Percentiles rank a stretch among this genome's conserved stretches.
Evolutionary conservation across 2,797 vertebrate species (phyloP).

Genomic region (Calcarius lapponicus): DNA sequence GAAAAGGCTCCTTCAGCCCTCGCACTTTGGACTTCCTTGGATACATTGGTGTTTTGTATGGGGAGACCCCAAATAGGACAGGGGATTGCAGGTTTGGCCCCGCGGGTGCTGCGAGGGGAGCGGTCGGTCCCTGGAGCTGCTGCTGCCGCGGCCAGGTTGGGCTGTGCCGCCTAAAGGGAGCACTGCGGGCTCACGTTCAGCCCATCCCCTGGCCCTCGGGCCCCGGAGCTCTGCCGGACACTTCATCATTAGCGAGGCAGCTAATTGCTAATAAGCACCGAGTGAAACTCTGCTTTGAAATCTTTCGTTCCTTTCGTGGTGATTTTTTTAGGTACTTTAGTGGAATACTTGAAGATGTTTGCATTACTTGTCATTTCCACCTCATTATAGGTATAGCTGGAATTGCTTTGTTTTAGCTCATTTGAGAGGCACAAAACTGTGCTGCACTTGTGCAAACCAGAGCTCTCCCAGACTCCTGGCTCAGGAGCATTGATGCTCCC

Average conservation of each 20-base stretch:
- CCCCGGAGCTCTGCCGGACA: neutral
- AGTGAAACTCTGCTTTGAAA: neutral
- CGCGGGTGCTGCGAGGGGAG: fast-evolving
- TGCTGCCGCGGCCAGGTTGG: fast-evolving
- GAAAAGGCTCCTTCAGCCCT: neutral
- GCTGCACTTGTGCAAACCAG: neutral
- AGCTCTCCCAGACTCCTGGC: neutral
- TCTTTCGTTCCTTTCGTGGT: neutral
- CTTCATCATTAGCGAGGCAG: fast-evolving
- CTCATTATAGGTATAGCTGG: neutral
- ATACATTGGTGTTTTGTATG: fast-evolving
- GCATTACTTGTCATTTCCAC: neutral
- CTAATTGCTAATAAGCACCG: neutral
- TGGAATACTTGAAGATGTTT: neutral
- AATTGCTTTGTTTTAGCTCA: neutral
- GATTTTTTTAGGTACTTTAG: neutral
- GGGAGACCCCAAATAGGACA: neutral
- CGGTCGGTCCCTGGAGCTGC: neutral
- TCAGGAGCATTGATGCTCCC: neutral
- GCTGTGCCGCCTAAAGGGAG: neutral
- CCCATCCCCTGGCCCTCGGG: neutral
- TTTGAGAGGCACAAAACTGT: neutral
- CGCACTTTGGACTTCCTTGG: neutral
- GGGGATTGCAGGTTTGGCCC: fast-evolving
- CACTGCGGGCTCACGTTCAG: neutral